Conservation (phyloP, 1,140 invertebrate species). For the Zaprionus gabonicus region DNA sequence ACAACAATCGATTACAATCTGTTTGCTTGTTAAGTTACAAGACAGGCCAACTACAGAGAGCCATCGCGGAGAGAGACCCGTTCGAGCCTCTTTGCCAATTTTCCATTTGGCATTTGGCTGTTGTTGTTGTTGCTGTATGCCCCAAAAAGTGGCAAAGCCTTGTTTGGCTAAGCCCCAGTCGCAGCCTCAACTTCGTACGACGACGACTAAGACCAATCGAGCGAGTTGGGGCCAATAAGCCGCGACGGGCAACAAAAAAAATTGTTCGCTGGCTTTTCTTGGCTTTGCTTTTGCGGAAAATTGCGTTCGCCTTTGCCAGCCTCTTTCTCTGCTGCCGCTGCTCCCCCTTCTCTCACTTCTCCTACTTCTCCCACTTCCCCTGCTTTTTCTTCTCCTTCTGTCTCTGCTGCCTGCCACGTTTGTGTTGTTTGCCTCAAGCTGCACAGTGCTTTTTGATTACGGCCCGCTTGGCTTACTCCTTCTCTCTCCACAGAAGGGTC, state of each 20-base stretch:
- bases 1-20: constrained; percentile 78
- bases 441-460: constrained; percentile 46
- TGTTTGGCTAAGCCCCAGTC: constrained; percentile 32
- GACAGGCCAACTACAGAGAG: constrained; percentile 29
- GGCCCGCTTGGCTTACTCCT: constrained; percentile 6
- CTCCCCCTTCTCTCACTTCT: no score
- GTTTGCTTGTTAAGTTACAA: constrained; percentile 79
- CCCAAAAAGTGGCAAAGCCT: constrained; percentile 37
- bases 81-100: constrained; percentile 62
- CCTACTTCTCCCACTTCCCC: not conserved
- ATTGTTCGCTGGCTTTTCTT: constrained; percentile 40
- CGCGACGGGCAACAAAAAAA: constrained; percentile 14
- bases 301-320: constrained; percentile 39
- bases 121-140: constrained; percentile 28
- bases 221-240: constrained; percentile 39
- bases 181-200: not conserved
- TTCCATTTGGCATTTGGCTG: constrained; percentile 46
- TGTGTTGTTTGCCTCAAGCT: constrained; percentile 50
- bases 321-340: no score
- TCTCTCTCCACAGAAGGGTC: constrained; percentile 20
- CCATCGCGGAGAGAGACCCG: constrained; percentile 23
- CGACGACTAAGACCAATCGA: constrained; percentile 7
- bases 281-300: constrained; percentile 42
- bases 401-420: not conserved
- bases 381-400: not conserved